These are phyloP conservation scores for Baryphthengus martii DNA, from an alignment of 2,113 vertebrate genomes.

Conservation along the genomic window DNA sequence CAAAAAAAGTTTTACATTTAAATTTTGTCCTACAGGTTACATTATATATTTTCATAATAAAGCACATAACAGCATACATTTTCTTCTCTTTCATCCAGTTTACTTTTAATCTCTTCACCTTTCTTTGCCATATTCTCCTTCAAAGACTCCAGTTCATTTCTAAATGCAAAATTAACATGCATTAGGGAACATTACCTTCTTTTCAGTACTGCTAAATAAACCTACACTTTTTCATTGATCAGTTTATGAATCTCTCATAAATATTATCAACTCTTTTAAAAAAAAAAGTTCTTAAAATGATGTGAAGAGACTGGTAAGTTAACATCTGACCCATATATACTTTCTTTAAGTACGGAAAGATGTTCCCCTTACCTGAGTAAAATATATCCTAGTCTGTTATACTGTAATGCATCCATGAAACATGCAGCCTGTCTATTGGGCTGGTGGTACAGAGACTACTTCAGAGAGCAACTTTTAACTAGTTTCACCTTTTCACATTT, in stretches of 20 bases:
- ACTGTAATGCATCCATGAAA: neutral
- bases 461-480: neutral
- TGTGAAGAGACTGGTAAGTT: neutral
- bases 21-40: neutral
- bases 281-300: neutral
- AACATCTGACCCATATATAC: neutral
- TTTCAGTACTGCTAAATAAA: neutral
- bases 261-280: no score
- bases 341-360: neutral
- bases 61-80: conserved; percentile 69
- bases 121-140: conserved; percentile 72
- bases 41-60: neutral
- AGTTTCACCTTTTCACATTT: neutral
- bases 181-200: neutral
- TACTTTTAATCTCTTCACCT: conserved; percentile 72
- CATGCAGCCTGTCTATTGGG: neutral
- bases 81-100: conserved; percentile 80
- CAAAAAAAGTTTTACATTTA: neutral
- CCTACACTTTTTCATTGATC: neutral
- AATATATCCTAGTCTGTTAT: neutral
- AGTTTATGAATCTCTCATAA: neutral
- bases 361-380: neutral
- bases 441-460: neutral
- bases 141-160: conserved; percentile 74
- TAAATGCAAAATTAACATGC: conserved; percentile 55